Evolutionary conservation across 2,888 invertebrate species (phyloP), one percentile per base, ranked within the genome.

Genomic region (Chloroclysta siterata): DNA sequence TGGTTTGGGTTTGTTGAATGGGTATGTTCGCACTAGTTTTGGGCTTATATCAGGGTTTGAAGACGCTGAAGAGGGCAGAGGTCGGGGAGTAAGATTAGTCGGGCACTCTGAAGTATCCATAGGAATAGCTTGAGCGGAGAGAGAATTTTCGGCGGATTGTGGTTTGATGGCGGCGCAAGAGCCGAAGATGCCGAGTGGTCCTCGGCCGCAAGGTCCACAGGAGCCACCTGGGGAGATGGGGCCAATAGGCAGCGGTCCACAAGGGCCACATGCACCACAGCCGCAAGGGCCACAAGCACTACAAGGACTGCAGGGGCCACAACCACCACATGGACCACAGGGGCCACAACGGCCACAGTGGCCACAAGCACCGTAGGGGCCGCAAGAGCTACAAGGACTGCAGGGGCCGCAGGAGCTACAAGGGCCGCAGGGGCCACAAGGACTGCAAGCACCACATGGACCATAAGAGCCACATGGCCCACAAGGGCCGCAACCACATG

Each of bases 401-500:
- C 78, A 79, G 0, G 47, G 39, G 0, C 57, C 15, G 3, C 57
- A 57, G 0, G 50, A 28, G 0, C 85, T 82, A n/a, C 84, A 83
- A 0, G 86, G 85, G 0, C 83, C 42, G 5, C 42, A 42, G 5
- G 42, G 42, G 5, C 42, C 81, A 39, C 82, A 80, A 0, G 73
- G 72, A 0, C 33, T 74, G 17, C 81, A 77, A 28, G n/a, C 53
- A 47, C 77, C 72, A 14, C 78, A 82, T 0, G 76, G 81, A 14
- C 85, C 83, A 13, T 84, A 83, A 0, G 86, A 84, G 0, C 83
- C 80, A 36, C 84, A 85, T 0, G 83, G 79, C 0, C 80, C 77
- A 22, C 80, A 81, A 0, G 73, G 72, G 0, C 79, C 75, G 48
- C 78, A 75, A 0, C 74, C 72, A 33, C 79, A 78, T 0, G 76